Base-by-base conservation (phyloP, 2,113 vertebrate genomes). In the Nanorana parkeri region DNA sequence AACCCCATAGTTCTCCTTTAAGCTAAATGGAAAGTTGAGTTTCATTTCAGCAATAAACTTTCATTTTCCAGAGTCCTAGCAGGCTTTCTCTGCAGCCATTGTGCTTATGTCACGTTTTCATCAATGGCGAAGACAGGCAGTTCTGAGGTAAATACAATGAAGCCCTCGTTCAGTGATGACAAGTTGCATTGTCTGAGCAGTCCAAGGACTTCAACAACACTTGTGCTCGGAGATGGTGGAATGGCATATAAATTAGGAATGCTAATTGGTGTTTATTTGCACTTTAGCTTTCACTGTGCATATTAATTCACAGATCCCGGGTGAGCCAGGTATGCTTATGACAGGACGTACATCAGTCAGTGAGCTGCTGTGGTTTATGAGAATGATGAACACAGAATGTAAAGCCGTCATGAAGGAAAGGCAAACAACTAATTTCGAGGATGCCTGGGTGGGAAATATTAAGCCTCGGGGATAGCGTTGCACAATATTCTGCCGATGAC, bases 191-290 rank as follows among this genome's bases (percentile, higher is more conserved):
- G 41, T 69, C 23, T 51, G 67, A 69, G 21, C 2, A 16, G 17
- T 23, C 41, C 21, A 69, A 69, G 41, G 15, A 24, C 41, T 24
- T 8, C 68, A 23, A 26, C 51, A 71, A 52, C 0, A 56, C 2
- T n/a, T 56, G 21, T 15, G 3, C 41, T 15, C 3, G 8, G 23
- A 24, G 67, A 4, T 13, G 66, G 66, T 23, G 47, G 17, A 19
- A 19, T 26, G 23, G 23, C 51, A 56, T 73, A 29, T 4, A 56
- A 56, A 29, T 55, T 13, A 56, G 24, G 21, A 73, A 54, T 19
- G n/a, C 19, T 56, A 29, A 54, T 54, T 71, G 68, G 16, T 71
- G 52, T 71, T 24, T 17, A n/a, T 8, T 29, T 56, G 69, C 69
- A 29, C 55, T 69, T 29, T 56, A n/a, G 51, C 52, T 29, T 56